Base-by-base conservation (phyloP, 2,888 invertebrate genomes). In the Eumacrocentrus americanus region DNA sequence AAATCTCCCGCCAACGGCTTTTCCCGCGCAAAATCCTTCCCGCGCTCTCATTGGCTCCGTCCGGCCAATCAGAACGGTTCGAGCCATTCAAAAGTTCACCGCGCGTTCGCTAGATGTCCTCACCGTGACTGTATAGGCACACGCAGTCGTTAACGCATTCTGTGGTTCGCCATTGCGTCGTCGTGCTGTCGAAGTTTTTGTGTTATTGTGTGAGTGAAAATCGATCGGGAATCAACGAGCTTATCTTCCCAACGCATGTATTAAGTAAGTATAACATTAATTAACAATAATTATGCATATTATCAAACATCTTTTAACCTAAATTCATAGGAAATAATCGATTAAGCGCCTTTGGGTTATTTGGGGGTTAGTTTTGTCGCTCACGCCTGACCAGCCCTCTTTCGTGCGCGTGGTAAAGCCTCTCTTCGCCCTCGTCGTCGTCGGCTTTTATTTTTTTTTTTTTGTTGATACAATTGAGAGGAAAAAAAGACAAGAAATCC, bases 391-490 rank as follows among this genome's bases (percentile, higher is more conserved):
- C 62, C 66, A 68, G 70, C 70, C 67, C 68, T 68, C 66, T 70
- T 66, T 59, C 62, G 64, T 70, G 63, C 68, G 68, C 69, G 67
- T 70, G 70, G 67, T 68, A 65, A 58, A 67, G 62, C 48, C 68
- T 29, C 38, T 48, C 53, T 58, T 58, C 62, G 48, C 55, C 54
- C 62, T 56, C 50, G 61, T 48, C 53, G 20, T n/a, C 37, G 16
- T 38, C 2, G 9, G 20, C 46, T 2, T 18, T 0, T 29, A 42
- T 53, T 58, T 4, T 44, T 29, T 25, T 35, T 9, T 29, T 34
- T 23, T 37, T 3, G 7, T 51, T 40, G 40, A 11, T 38, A 40
- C 16, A 7, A 35, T n/a, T n/a, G n/a, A n/a, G n/a, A n/a, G n/a
- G n/a, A n/a, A n/a, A n/a, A n/a, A n/a, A n/a, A n/a, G n/a, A n/a